A percentile compares a stretch with the other conserved stretches of the same genome.
phyloP scores from a whole-genome alignment of 2,797 vertebrate species.

The Anableps anableps region DNA sequence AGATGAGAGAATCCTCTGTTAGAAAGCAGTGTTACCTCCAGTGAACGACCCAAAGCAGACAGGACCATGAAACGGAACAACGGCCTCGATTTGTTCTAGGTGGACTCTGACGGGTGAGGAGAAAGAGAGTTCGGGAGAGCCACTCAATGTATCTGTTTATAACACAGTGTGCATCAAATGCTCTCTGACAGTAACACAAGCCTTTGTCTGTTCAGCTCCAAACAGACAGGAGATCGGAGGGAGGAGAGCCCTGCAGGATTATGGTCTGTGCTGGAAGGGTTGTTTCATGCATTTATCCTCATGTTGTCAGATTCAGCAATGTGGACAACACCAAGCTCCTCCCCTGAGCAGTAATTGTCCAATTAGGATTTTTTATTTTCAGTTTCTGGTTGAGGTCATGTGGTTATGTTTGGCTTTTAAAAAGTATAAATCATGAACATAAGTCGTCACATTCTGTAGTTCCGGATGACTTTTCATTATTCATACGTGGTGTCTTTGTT shows the following conservation, averaged over 20 bases:
- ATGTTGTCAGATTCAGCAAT: not conserved
- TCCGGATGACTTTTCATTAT: not conserved
- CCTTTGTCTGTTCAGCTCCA: slow-evolving; percentile 60
- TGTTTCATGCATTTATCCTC: not conserved
- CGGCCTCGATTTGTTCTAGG: slow-evolving; percentile 63
- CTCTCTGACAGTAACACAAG: slow-evolving; percentile 65
- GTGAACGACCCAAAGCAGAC: slow-evolving; percentile 68
- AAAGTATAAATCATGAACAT: too few relatives aligned
- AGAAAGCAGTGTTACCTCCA: slow-evolving; percentile 47
- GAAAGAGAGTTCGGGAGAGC: slow-evolving; percentile 70
- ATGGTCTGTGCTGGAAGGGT: not conserved
- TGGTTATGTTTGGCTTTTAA: too few relatives aligned
- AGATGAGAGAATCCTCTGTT: not conserved
- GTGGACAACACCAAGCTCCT: not conserved
- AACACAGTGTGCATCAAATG: slow-evolving; percentile 69
- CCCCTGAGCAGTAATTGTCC: too few relatives aligned
- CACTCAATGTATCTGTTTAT: slow-evolving; percentile 54
- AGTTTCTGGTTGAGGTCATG: too few relatives aligned
- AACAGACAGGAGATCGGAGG: slow-evolving; percentile 15
- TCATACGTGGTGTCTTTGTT: not conserved
- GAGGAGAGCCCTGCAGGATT: not conserved
- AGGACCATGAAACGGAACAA: slow-evolving; percentile 69
- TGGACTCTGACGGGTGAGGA: slow-evolving; percentile 61
- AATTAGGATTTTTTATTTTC: too few relatives aligned
- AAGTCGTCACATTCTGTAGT: too few relatives aligned